Percentiles rank a stretch among this genome's conserved stretches.
Conservation (phyloP, 2,113 vertebrate genomes). For the Dicerorhinus sumatrensis region DNA sequence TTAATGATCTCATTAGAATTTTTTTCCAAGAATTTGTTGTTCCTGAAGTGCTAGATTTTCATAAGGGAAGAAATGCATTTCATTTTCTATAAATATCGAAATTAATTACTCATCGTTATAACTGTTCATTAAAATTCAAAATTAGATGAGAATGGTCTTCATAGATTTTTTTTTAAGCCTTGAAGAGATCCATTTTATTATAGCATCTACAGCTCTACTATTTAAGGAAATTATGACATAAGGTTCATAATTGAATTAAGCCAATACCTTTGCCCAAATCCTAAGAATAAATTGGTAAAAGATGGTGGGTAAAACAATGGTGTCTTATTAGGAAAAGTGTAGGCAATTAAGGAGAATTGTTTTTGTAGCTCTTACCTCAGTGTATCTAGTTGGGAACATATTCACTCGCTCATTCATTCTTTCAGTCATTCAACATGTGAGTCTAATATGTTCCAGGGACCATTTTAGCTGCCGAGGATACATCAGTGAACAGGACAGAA, state of each 20-base stretch:
- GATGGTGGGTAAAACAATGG: neutral
- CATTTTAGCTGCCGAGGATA: neutral
- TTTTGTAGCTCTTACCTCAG: neutral
- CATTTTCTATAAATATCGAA: conserved; percentile 79
- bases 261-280: conserved; percentile 55
- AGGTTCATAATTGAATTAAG: conserved; percentile 74
- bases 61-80: conserved; percentile 70
- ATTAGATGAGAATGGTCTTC: conserved; percentile 76
- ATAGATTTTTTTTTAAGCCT: conserved; percentile 69
- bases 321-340: conserved; percentile 44
- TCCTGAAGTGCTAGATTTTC: conserved; percentile 77
- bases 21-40: conserved; percentile 73
- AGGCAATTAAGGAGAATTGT: neutral
- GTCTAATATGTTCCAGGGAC: conserved; percentile 26
- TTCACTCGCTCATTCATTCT: neutral
- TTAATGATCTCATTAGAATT: conserved; percentile 60
- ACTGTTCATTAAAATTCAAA: conserved; percentile 80
- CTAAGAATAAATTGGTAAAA: conserved; percentile 62
- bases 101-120: conserved; percentile 79
- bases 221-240: conserved; percentile 81
- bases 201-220: conserved; percentile 65
- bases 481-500: neutral
- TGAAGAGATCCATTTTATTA: conserved; percentile 72
- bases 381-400: neutral
- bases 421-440: neutral